Base-by-base conservation (phyloP, 1,140 invertebrate species). In the Dinothrombium tinctorium region DNA sequence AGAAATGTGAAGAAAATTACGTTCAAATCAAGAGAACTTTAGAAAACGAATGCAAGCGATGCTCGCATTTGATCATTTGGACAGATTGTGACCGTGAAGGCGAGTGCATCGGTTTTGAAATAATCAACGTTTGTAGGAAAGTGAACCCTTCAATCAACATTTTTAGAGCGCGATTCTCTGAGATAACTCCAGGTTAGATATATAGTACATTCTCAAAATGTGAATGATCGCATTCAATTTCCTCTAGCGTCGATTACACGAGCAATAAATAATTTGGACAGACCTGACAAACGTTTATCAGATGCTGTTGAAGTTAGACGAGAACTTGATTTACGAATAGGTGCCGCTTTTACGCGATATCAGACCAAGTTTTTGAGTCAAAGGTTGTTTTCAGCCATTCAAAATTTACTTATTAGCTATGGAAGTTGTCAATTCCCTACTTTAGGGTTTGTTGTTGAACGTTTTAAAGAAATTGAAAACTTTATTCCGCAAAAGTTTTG, bases 51-150 rank as follows among this genome's bases (percentile, higher is more conserved):
- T 64, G 79, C 6, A 54, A 68, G 37, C 61, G 60, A n/a, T 82
- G 78, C 53, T 59, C 74, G 42, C 69, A 71, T 1, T 62, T 99
- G 7, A 77, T 99, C 17, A 89, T 99, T 49, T 99, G 94, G 92
- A 98, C 92, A 24, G 94, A 99, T 89, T 94, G 92, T 68, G 94
- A 99, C 69, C 72, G 92, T 64, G 94, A 99, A 70, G 94, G 94
- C 41, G 94, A 99, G 67, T 95, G 96, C 58, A 99, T 99, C 61
- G 92, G 94, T 2, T 94, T 74, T 69, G 90, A 99, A 69, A 90
- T 96, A 40, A 61, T 40, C 32, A 4, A 33, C 20, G 82, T 95
- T 5, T 99, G 92, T 54, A 65, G 15, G 41, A 29, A 28, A 48
- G 46, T 45, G 1, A 44, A 45, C 20, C 37, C 46, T 4, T 41